Percentiles rank a stretch among this genome's conserved stretches.
Conservation (phyloP, 2,113 vertebrate genomes). For the Herpailurus yagouaroundi region DNA sequence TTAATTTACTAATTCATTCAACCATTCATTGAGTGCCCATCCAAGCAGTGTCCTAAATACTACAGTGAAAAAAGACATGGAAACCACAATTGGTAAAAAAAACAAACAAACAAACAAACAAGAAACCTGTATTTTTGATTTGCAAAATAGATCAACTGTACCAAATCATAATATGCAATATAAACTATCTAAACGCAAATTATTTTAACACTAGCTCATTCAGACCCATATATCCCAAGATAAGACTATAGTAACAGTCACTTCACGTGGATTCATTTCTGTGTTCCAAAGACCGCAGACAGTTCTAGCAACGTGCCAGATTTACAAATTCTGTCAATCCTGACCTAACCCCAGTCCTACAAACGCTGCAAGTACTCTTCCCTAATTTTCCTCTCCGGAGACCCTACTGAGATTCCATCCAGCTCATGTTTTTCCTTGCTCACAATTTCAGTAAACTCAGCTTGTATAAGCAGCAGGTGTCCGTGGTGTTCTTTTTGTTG, state of each 20-base stretch:
- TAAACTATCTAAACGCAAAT: background rate
- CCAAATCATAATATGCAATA: background rate
- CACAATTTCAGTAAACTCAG: background rate
- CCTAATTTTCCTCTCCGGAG: background rate
- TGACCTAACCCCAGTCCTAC: background rate
- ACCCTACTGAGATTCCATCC: background rate
- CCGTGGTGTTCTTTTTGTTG: background rate
- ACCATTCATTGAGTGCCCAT: background rate
- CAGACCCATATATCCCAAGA: background rate
- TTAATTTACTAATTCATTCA: slow-evolving; percentile 4
- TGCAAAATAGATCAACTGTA: background rate
- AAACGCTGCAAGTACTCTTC: background rate
- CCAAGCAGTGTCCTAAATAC: background rate
- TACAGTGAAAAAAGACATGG: background rate
- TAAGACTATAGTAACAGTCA: background rate
- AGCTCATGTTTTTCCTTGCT: background rate
- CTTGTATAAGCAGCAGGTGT: background rate
- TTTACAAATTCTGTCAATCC: background rate
- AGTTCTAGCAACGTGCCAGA: background rate
- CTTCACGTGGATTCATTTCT: background rate
- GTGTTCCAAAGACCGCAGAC: background rate
- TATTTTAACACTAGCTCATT: background rate
- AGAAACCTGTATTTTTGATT: background rate
- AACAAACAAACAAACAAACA: background rate
- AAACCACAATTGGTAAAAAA: background rate